Evolutionary conservation across 2,888 invertebrate species (phyloP), one percentile per base, ranked within the genome.

Genomic region (Ceriagrion tenellum): DNA sequence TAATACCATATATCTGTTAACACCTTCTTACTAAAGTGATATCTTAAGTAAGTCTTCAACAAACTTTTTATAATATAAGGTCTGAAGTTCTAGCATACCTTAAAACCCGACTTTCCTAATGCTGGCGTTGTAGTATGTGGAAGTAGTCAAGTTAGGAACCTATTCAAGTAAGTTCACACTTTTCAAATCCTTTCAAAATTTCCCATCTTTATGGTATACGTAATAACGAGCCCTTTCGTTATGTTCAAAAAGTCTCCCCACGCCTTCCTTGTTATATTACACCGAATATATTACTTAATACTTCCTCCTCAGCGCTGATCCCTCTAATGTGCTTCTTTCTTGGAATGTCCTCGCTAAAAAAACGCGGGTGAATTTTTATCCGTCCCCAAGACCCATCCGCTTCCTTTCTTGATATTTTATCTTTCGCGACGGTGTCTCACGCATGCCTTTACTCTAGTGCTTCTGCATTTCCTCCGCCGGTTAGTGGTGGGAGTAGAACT

Each of bases 331-430:
- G 3, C n/a, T 26, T 26, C 10, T 81, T 81, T 81, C 30, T 16
- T 81, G 16, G 81, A 69, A 69, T 81, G 35, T 81, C 26, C 13
- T 35, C 30, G 4, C 12, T 81, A 35, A 35, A 81, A 30, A 81
- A 23, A 35, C 13, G 13, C 18, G 35, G 12, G 16, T 69, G 69
- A 26, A 12, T n/a, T 16, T 26, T 69, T 69, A 69, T 26, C 69
- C 69, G 23, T 26, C n/a, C 69, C 26, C 23, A 69, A 35, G n/a
- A 81, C 81, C 81, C 81, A 18, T 35, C 81, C 35, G 81, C 35
- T 81, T 81, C 81, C 81, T 81, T 18, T 13, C 81, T 35, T 81
- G 81, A 81, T 35, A 81, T 81, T 35, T 81, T 81, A 81, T 81
- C 35, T 81, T 69, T 26, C 81, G 30, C 18, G 13, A 18, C 81